Evolutionary conservation across 1,140 invertebrate species (phyloP).

Genomic region (Micrasema longulum): DNA sequence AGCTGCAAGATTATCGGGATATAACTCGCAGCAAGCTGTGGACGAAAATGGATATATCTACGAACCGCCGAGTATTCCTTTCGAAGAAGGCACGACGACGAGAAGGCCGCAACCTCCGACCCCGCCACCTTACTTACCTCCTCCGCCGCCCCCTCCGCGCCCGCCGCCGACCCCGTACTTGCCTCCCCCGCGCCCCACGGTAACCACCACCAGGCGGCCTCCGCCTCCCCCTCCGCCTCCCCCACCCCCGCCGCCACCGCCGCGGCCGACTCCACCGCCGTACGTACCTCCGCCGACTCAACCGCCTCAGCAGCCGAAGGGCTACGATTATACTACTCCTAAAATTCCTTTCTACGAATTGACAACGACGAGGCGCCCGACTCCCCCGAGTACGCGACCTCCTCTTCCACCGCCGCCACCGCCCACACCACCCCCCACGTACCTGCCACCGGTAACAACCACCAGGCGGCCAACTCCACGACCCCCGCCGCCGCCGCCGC

Average conservation of each 20-base stretch:
- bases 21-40: slow-evolving; percentile 15
- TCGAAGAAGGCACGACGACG: slow-evolving; percentile 13
- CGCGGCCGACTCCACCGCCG: slow-evolving; percentile 46
- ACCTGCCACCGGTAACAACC: slow-evolving; percentile 35
- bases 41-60: slow-evolving; percentile 22
- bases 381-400: slow-evolving; percentile 39
- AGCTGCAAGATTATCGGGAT: slow-evolving; percentile 23
- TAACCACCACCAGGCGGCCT: slow-evolving; percentile 44
- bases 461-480: slow-evolving; percentile 24
- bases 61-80: slow-evolving; percentile 38
- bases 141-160: background rate
- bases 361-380: slow-evolving; percentile 28
- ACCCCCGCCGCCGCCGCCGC: background rate
- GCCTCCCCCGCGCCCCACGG: slow-evolving; percentile 48
- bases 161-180: slow-evolving; percentile 43
- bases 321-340: slow-evolving; percentile 35
- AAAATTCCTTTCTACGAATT: background rate
- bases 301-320: background rate
- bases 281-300: slow-evolving; percentile 37
- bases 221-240: slow-evolving; percentile 51
- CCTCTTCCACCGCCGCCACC: slow-evolving; percentile 46
- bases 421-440: slow-evolving; percentile 44
- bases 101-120: background rate
- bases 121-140: background rate
- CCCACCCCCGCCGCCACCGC: slow-evolving; percentile 52